Evolutionary conservation across 2,113 vertebrate species (phyloP).

Genomic region (Cynopterus brachyotis): DNA sequence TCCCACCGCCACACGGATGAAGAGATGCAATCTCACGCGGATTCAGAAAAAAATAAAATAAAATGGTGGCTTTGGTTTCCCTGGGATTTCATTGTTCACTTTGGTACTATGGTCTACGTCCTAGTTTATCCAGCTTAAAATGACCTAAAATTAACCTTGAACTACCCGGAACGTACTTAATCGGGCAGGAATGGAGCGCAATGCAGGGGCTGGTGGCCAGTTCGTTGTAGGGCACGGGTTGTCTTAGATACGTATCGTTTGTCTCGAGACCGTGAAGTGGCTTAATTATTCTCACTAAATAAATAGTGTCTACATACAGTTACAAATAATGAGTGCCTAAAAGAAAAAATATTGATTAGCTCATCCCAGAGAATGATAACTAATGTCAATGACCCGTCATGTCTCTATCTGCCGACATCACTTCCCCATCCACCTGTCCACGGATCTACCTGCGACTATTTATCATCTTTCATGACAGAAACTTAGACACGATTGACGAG

Average conservation of each 20-base stretch:
- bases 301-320: background rate
- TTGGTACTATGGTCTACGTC: rapidly evolving
- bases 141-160: background rate
- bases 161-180: background rate
- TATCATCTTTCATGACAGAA: background rate
- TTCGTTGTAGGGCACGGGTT: rapidly evolving
- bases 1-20: background rate
- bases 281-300: background rate
- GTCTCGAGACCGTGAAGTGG: background rate
- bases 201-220: no score
- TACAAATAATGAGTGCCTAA: background rate
- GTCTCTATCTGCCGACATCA: background rate
- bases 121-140: background rate
- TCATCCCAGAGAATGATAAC: background rate
- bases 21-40: rapidly evolving
- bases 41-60: background rate
- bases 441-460: no score
- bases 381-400: rapidly evolving
- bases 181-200: background rate
- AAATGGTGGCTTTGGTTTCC: no score
- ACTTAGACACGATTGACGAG: no score
- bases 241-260: background rate
- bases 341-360: background rate
- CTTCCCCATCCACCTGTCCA: background rate
- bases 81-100: background rate